A percentile compares a stretch with the other conserved stretches of the same genome.
Conservation (phyloP, 2,113 vertebrate genomes). For the Hemibagrus wyckioides region DNA sequence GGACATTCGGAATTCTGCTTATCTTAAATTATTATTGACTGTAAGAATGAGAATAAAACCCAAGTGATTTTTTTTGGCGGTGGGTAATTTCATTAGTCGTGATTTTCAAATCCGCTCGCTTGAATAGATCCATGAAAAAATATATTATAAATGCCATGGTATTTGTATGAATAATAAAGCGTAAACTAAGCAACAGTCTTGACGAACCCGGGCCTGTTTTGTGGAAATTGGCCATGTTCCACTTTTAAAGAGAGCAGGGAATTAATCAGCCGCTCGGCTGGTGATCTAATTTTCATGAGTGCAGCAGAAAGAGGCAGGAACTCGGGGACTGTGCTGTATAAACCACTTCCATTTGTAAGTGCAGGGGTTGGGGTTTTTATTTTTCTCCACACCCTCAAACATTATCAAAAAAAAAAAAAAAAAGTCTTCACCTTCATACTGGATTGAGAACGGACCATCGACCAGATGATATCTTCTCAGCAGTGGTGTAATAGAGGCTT, state of each 20-base stretch:
- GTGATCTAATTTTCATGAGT: conserved; percentile 23
- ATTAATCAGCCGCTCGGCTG: conserved; percentile 24
- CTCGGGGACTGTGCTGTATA: neutral
- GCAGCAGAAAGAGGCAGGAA: conserved; percentile 19
- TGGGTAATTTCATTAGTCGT: conserved; percentile 2
- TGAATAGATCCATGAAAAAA: neutral
- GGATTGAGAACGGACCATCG: neutral
- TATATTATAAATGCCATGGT: neutral
- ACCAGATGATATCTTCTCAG: neutral
- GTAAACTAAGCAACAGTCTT: neutral
- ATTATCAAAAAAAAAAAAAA: neutral
- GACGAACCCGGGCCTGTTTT: neutral
- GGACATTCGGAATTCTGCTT: neutral
- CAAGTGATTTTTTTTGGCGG: too few species aligned
- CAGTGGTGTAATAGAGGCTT: neutral
- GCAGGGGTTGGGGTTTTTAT: neutral
- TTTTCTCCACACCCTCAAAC: neutral
- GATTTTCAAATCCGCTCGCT: conserved; percentile 6
- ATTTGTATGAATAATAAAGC: neutral
- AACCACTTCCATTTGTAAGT: neutral
- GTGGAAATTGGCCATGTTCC: neutral
- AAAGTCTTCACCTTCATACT: neutral
- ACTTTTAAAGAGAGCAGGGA: conserved; percentile 24
- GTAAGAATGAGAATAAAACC: conserved; percentile 3
- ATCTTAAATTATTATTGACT: conserved; percentile 24